phyloP scores from a whole-genome alignment of 92 coral and sea anemone species.

The Epizoanthus scotinus region DNA sequence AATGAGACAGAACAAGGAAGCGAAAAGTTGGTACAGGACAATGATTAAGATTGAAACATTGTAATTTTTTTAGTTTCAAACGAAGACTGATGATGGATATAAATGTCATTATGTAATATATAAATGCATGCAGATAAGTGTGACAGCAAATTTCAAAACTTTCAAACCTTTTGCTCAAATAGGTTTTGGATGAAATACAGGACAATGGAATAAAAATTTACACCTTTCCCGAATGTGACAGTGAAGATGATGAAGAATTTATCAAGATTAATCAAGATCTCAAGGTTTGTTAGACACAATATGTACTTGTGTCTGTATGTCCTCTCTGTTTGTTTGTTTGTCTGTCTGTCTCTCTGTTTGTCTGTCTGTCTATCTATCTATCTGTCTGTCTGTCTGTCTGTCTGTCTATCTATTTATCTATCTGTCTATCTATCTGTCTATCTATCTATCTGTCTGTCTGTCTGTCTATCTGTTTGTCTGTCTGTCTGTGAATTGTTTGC shows the following conservation, averaged over 20 bases:
- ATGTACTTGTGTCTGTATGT: not conserved
- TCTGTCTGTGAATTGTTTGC: no score
- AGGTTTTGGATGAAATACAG: slow-evolving; percentile 87
- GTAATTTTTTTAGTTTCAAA: no score
- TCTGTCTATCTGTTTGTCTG: not conserved
- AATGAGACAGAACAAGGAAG: no score
- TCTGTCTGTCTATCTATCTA: no score
- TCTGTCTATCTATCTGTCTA: no score
- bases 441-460: not conserved
- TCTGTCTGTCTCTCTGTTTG: not conserved
- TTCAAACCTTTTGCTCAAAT: slow-evolving; percentile 12
- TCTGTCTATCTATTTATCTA: not conserved
- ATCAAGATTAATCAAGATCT: slow-evolving; percentile 82
- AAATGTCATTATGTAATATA: no score
- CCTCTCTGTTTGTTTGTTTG: not conserved
- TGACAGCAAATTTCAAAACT: no score
- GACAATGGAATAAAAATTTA: slow-evolving; percentile 75
- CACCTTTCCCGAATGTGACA: slow-evolving; percentile 90
- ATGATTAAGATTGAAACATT: no score
- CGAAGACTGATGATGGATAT: no score
- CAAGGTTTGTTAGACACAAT: slow-evolving; percentile 55
- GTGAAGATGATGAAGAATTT: slow-evolving; percentile 92
- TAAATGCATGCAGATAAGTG: no score
- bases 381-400: not conserved
- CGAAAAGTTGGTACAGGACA: no score